Conservation (phyloP, 2,888 invertebrate species). For the Clusia tigrina region DNA sequence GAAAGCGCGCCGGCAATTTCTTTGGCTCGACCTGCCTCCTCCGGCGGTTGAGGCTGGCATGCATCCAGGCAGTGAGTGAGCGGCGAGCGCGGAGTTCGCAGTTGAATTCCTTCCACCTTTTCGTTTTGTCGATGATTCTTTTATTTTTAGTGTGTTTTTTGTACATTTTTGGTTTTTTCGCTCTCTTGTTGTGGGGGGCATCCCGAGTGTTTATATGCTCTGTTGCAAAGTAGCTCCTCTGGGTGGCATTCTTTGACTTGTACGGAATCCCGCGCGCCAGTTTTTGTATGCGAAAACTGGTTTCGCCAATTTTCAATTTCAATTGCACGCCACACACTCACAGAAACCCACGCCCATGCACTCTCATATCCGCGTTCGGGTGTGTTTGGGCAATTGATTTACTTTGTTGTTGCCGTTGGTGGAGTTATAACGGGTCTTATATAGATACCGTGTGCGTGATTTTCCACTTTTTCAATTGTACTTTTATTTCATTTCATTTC, state of each 20-base stretch:
- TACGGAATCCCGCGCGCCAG: slow-evolving; percentile 3
- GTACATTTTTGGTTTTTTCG: slow-evolving; percentile 5
- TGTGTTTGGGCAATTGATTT: not conserved
- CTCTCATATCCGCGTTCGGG: not conserved
- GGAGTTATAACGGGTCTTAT: slow-evolving; percentile 17
- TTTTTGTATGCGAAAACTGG: slow-evolving; percentile 41
- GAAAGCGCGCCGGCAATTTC: slow-evolving; percentile 44
- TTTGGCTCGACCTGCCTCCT: too few species aligned
- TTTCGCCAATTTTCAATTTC: slow-evolving; percentile 52
- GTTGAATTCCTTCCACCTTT: not conserved
- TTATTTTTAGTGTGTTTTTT: slow-evolving; percentile 17
- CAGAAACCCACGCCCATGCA: slow-evolving; percentile 1
- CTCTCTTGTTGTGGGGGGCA: slow-evolving; percentile 1
- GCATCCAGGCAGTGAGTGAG: too few species aligned
- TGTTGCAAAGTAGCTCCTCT: not conserved
- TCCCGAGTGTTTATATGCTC: not conserved
- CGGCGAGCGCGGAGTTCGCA: too few species aligned
- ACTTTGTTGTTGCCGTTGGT: slow-evolving; percentile 36
- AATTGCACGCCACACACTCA: slow-evolving; percentile 36
- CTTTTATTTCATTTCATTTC: too few species aligned
- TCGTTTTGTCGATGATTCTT: slow-evolving; percentile 14
- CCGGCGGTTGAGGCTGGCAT: too few species aligned
- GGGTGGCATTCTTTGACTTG: not conserved
- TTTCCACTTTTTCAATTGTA: slow-evolving; percentile 37
- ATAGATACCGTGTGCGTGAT: slow-evolving; percentile 37